Percentiles rank a stretch among this genome's conserved stretches.
These are phyloP conservation scores for Nixonia krombeini DNA, from an alignment of 1,140 invertebrate species.

Conservation along the genomic window DNA sequence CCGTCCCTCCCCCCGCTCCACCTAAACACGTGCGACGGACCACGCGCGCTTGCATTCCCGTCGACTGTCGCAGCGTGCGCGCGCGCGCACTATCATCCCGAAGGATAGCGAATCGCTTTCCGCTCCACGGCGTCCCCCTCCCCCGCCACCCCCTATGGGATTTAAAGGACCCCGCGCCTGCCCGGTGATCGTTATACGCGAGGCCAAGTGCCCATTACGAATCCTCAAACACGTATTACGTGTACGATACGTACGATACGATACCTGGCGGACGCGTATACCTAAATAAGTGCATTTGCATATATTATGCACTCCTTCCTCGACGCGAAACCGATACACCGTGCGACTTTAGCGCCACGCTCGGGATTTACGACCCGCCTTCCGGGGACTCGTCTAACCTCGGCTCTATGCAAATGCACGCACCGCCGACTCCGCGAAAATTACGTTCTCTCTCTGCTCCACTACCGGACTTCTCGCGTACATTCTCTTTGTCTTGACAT, in stretches of 20 bases:
- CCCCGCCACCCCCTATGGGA: constrained; percentile 2
- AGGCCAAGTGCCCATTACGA: constrained; percentile 15
- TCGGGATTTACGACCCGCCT: not conserved
- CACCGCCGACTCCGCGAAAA: too few species aligned
- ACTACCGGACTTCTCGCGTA: too few species aligned
- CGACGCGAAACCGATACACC: constrained; percentile 3
- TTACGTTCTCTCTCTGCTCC: too few species aligned
- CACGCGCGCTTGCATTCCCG: constrained; percentile 11
- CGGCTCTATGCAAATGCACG: too few species aligned
- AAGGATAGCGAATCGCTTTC: not conserved
- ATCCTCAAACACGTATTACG: constrained; percentile 21
- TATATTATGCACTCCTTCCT: constrained; percentile 13
- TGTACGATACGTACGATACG: constrained; percentile 17
- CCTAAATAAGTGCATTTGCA: constrained; percentile 29
- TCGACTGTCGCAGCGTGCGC: too few species aligned
- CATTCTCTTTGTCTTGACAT: too few species aligned
- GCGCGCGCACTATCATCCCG: not conserved
- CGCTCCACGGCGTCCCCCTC: too few species aligned
- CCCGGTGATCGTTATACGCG: not conserved
- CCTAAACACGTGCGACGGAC: constrained; percentile 10
- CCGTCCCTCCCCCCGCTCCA: constrained; percentile 1
- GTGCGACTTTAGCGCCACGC: not conserved
- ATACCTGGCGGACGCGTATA: constrained; percentile 13
- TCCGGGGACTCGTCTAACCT: not conserved
- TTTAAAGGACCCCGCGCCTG: constrained; percentile 19